Percentiles rank a stretch among this genome's conserved stretches.
These are phyloP conservation scores for Unio pictorum DNA, from an alignment of 2,888 invertebrate species.

Conservation along the genomic window DNA sequence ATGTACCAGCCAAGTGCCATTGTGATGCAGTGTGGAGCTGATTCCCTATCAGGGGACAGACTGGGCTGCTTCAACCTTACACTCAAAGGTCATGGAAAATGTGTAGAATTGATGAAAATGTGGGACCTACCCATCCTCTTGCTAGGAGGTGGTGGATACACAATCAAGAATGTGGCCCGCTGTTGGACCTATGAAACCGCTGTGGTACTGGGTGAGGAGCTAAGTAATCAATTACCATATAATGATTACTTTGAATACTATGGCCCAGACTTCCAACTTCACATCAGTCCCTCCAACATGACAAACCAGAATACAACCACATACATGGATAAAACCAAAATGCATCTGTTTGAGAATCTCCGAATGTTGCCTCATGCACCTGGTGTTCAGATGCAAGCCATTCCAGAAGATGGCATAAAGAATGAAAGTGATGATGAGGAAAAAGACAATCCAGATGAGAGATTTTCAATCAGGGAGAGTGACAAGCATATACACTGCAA, in stretches of 20 bases:
- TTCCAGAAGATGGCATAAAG: constrained; percentile 70
- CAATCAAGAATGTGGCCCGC: constrained; percentile 97
- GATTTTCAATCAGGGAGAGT: constrained; percentile 75
- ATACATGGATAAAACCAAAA: constrained; percentile 97
- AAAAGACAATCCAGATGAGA: constrained; percentile 90
- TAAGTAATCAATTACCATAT: constrained; percentile 80
- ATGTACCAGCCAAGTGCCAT: constrained; percentile 98
- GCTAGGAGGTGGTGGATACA: constrained; percentile 99
- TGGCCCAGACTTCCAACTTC: constrained; percentile 98
- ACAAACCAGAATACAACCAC: constrained; percentile 98
- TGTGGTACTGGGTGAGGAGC: constrained; percentile 94
- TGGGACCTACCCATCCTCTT: constrained; percentile 96
- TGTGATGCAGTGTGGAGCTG: constrained; percentile 98
- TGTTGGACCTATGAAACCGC: constrained; percentile 99
- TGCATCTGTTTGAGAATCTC: constrained; percentile 93
- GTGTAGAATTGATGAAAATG: constrained; percentile 97
- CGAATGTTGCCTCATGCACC: constrained; percentile 98
- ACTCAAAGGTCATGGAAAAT: constrained; percentile 96
- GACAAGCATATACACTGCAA: constrained; percentile 76
- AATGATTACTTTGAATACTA: constrained; percentile 74
- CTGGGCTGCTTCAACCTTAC: constrained; percentile 99
- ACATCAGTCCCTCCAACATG: constrained; percentile 99
- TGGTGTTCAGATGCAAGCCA: constrained; percentile 86
- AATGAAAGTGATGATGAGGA: constrained; percentile 82
- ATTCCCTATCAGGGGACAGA: constrained; percentile 96